Conservation (phyloP, 2,113 vertebrate genomes). For the Atherinomorus stipes region DNA sequence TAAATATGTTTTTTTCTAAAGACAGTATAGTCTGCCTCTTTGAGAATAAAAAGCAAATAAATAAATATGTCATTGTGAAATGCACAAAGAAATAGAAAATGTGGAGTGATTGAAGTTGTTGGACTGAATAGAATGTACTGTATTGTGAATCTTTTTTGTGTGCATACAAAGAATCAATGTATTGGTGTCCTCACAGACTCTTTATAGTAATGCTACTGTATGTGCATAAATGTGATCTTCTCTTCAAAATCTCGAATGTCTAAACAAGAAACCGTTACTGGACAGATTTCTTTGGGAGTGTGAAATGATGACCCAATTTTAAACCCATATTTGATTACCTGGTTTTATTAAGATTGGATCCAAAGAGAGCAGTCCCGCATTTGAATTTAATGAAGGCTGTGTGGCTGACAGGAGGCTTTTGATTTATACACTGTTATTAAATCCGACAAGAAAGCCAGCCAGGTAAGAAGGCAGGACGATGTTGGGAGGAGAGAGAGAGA, state of each 20-base stretch:
- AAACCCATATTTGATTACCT: constrained; percentile 83
- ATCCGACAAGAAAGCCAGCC: constrained; percentile 73
- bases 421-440: constrained; percentile 87
- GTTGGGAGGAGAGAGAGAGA: constrained; percentile 25
- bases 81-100: constrained; percentile 11
- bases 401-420: constrained; percentile 83
- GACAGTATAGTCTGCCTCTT: constrained; percentile 3
- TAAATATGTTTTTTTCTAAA: constrained; percentile 10
- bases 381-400: constrained; percentile 85
- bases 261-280: constrained; percentile 65
- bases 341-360: constrained; percentile 86
- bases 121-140: constrained; percentile 15
- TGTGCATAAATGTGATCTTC: constrained; percentile 37
- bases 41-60: constrained; percentile 6
- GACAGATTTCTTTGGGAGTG: constrained; percentile 70
- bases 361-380: constrained; percentile 81
- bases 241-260: constrained; percentile 57
- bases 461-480: constrained; percentile 67
- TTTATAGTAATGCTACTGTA: constrained; percentile 11
- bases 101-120: constrained; percentile 17
- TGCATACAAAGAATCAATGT: constrained; percentile 44
- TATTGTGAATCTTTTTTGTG: constrained; percentile 32
- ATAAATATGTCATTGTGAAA: constrained; percentile 7
- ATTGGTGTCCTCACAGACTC: constrained; percentile 18
- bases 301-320: constrained; percentile 83